phyloP scores from a whole-genome alignment of 2,797 vertebrate genomes.

The Limosa lapponica region DNA sequence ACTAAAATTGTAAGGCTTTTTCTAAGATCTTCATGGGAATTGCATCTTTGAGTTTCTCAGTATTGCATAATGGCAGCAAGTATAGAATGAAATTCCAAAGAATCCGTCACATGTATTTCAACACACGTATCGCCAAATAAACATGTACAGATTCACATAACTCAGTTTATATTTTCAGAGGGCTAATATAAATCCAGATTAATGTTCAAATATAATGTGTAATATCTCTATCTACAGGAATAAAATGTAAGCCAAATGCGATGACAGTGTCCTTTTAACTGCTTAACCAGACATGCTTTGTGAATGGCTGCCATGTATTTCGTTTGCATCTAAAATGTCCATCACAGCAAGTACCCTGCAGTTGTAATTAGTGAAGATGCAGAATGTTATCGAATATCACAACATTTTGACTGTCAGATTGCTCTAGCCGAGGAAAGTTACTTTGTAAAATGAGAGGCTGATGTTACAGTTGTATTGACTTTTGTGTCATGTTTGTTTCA shows the following conservation, averaged over 20 bases:
- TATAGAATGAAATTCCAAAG: conserved; percentile 21
- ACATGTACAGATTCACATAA: not conserved
- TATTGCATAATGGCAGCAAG: not conserved
- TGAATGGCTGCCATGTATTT: conserved; percentile 64
- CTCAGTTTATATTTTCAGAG: not conserved
- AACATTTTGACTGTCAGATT: conserved; percentile 74
- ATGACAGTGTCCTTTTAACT: conserved; percentile 28
- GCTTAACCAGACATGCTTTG: conserved; percentile 37
- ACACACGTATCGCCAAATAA: not conserved
- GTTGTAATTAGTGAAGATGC: conserved; percentile 74
- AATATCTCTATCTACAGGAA: conserved; percentile 25
- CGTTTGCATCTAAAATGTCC: conserved; percentile 54
- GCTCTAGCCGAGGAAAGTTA: conserved; percentile 60
- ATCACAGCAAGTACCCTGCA: conserved; percentile 25
- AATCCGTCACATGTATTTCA: conserved; percentile 33
- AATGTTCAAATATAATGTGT: conserved; percentile 5
- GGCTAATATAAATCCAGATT: conserved; percentile 42
- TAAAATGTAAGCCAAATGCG: not conserved
- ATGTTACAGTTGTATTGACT: conserved; percentile 81
- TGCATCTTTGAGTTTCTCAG: not conserved
- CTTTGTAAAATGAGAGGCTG: conserved; percentile 74
- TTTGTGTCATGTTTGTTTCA: conserved; percentile 85
- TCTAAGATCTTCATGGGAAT: conserved; percentile 39
- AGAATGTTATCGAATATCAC: conserved; percentile 68
- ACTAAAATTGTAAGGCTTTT: not conserved